phyloP scores from a whole-genome alignment of 2,888 invertebrate genomes.

The Ophioninae sp. region DNA sequence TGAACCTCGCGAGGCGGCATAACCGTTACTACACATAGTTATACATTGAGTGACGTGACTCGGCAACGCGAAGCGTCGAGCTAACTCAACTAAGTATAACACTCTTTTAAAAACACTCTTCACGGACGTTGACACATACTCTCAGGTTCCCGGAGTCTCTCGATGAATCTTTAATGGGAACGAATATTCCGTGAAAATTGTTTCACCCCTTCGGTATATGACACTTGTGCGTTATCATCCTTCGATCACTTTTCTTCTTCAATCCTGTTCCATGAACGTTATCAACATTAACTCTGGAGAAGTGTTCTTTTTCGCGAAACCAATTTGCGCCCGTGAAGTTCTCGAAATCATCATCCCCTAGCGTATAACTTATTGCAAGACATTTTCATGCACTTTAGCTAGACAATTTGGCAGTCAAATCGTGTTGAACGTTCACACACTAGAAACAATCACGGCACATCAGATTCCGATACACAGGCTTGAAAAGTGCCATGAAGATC shows the following conservation, averaged over 20 bases:
- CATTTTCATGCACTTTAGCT: too few relatives aligned
- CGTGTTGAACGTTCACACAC: too few relatives aligned
- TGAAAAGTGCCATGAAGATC: background rate
- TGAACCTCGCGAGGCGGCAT: constrained; percentile 27
- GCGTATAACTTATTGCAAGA: too few relatives aligned
- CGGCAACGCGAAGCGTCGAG: constrained; percentile 35
- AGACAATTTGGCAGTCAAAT: too few relatives aligned
- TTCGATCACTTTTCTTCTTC: constrained; percentile 24
- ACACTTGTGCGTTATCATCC: background rate
- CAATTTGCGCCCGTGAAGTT: background rate
- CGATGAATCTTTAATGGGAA: constrained; percentile 46
- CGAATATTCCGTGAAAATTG: constrained; percentile 43
- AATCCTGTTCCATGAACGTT: background rate
- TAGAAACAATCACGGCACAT: background rate
- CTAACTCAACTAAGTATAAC: constrained; percentile 57
- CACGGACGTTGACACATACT: constrained; percentile 41
- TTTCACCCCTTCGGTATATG: constrained; percentile 11
- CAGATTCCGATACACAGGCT: background rate
- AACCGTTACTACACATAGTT: constrained; percentile 15
- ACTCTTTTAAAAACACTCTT: constrained; percentile 46
- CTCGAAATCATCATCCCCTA: too few relatives aligned
- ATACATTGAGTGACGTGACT: constrained; percentile 46
- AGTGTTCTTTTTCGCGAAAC: background rate
- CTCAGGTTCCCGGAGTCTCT: constrained; percentile 33
- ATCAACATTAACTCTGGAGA: background rate